These are phyloP conservation scores for Lucilia sericata DNA, from an alignment of 1,140 invertebrate genomes.

Conservation along the genomic window DNA sequence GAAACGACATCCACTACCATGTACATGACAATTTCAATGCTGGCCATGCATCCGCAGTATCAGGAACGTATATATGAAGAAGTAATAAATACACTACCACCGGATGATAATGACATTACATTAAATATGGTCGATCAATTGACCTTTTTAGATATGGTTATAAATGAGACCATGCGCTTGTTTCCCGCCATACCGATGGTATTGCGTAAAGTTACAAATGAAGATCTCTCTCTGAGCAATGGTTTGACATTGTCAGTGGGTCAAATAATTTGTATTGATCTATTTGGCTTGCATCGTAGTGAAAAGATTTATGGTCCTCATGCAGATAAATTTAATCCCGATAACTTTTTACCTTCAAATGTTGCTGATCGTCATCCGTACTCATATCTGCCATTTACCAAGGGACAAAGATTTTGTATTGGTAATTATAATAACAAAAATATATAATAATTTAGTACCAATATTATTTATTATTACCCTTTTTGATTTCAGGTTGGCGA, in stretches of 20 bases:
- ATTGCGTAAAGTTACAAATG: conserved; percentile 2
- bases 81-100: conserved; percentile 36
- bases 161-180: conserved; percentile 49
- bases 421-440: conserved; percentile 54
- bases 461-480: not conserved
- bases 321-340: conserved; percentile 73
- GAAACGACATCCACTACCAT: conserved; percentile 38
- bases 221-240: conserved; percentile 7
- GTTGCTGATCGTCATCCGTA: conserved; percentile 61
- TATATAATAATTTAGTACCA: not conserved
- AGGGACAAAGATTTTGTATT: conserved; percentile 72
- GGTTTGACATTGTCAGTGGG: conserved; percentile 38
- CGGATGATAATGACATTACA: not conserved
- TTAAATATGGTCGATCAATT: conserved; percentile 40
- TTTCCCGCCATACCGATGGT: conserved; percentile 46
- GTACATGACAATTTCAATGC: conserved; percentile 21
- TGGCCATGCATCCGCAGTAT: conserved; percentile 48
- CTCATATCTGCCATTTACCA: conserved; percentile 72
- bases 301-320: conserved; percentile 65
- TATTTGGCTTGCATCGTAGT: conserved; percentile 56
- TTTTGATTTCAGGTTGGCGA: conserved; percentile 10
- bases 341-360: conserved; percentile 71
- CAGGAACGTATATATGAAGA: conserved; percentile 46
- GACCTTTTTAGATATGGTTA: conserved; percentile 47
- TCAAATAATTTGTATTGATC: conserved; percentile 31